Conservation (phyloP, 2,113 vertebrate genomes). For the Cnemophilus loriae region DNA sequence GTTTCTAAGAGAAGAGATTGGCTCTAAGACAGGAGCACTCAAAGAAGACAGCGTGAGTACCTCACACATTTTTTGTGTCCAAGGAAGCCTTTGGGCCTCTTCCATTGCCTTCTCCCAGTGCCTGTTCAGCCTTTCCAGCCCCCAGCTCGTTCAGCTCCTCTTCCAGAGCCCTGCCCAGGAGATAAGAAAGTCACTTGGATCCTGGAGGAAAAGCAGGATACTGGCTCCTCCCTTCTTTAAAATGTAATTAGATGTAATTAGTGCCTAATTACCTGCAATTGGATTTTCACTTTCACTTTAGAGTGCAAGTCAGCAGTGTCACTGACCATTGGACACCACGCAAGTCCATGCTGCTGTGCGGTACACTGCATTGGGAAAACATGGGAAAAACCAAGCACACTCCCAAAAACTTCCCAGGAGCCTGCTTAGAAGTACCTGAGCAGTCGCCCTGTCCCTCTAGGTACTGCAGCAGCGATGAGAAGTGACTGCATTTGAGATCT, state of each 20-base stretch:
- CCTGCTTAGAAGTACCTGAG: accelerated
- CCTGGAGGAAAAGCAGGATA: accelerated
- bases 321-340: accelerated
- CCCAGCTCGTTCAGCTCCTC: not conserved
- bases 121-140: not conserved
- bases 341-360: accelerated
- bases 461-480: not conserved
- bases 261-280: not conserved
- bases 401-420: not conserved
- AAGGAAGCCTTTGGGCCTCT: not conserved
- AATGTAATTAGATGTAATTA: not conserved
- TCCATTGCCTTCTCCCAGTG: not conserved
- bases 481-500: not conserved
- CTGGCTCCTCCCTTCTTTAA: not conserved
- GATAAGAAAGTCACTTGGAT: not conserved
- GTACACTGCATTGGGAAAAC: not conserved
- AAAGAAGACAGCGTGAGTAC: not conserved
- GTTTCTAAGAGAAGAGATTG: not conserved
- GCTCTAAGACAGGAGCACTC: not conserved
- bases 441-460: not conserved
- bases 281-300: not conserved
- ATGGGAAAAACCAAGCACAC: accelerated
- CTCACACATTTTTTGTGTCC: not conserved
- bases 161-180: not conserved
- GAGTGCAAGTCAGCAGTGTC: accelerated